Evolutionary conservation across 1,140 invertebrate species (phyloP).

Genomic region (Pygmarrhopalites habei): DNA sequence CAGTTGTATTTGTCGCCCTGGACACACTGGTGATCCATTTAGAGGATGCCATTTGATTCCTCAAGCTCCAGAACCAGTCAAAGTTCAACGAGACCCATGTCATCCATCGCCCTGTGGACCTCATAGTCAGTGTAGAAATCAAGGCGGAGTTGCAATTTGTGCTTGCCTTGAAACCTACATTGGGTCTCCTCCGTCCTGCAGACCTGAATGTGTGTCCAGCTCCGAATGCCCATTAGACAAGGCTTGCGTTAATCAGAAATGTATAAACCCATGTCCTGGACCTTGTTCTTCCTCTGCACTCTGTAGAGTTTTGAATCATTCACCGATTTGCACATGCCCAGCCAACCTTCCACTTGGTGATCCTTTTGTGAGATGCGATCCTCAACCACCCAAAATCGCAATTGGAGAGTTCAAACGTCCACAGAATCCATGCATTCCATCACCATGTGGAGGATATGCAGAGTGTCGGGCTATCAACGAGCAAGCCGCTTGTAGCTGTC

Average conservation of each 20-base stretch:
- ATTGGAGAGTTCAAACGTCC: too few species aligned
- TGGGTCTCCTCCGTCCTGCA: conserved; percentile 59
- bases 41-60: conserved; percentile 52
- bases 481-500: conserved; percentile 65
- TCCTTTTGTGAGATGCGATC: conserved; percentile 27
- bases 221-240: too few species aligned
- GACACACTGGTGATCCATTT: conserved; percentile 70
- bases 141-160: conserved; percentile 71
- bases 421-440: conserved; percentile 62
- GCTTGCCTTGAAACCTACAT: conserved; percentile 61
- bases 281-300: conserved; percentile 68
- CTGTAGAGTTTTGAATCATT: conserved; percentile 57
- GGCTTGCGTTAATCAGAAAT: too few species aligned
- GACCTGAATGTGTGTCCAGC: conserved; percentile 54
- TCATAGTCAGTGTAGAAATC: conserved; percentile 61
- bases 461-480: conserved; percentile 58
- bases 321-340: conserved; percentile 61
- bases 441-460: conserved; percentile 70
- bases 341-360: conserved; percentile 50
- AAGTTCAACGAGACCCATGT: conserved; percentile 57
- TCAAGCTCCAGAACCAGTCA: not conserved
- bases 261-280: conserved; percentile 64
- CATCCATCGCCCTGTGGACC: conserved; percentile 53
- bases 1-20: conserved; percentile 65
- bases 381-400: conserved; percentile 56